Evolutionary conservation across 2,888 invertebrate genomes (phyloP).

Genomic region (Stenolophus ochropezus): DNA sequence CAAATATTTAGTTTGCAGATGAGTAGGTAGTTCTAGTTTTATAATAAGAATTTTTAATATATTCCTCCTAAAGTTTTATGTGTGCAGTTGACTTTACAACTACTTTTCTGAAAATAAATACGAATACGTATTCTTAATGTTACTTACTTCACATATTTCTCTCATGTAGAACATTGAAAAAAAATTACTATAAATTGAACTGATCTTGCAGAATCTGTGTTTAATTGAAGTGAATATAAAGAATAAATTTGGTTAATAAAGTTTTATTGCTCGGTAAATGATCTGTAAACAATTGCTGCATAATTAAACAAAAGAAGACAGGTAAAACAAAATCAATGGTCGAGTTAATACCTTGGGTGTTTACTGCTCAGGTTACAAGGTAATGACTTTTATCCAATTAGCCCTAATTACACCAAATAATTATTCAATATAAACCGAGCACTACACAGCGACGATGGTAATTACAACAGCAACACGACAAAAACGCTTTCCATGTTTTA

Average conservation of each 20-base stretch:
- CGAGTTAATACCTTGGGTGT: neutral
- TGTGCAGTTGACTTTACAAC: neutral
- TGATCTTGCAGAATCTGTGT: too few species aligned
- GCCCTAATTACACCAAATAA: conserved; percentile 20
- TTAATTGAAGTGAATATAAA: too few species aligned
- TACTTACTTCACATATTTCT: too few species aligned
- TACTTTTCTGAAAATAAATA: neutral
- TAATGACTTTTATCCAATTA: conserved; percentile 26
- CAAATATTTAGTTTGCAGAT: neutral
- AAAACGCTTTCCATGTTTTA: neutral
- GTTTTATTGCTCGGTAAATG: too few species aligned
- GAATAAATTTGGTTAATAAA: too few species aligned
- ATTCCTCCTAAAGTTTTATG: neutral
- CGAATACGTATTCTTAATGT: too few species aligned
- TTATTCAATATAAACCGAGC: conserved; percentile 3
- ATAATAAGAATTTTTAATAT: neutral
- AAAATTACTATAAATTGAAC: too few species aligned
- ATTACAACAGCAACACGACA: neutral
- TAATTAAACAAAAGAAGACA: neutral
- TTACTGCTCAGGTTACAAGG: neutral
- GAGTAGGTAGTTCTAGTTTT: neutral
- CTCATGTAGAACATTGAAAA: too few species aligned
- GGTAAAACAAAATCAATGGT: conserved; percentile 6
- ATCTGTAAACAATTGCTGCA: neutral
- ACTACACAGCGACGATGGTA: neutral